phyloP scores from a whole-genome alignment of 53 echinoderm and acorn worm genomes.

The Mesocentrotus franciscanus region DNA sequence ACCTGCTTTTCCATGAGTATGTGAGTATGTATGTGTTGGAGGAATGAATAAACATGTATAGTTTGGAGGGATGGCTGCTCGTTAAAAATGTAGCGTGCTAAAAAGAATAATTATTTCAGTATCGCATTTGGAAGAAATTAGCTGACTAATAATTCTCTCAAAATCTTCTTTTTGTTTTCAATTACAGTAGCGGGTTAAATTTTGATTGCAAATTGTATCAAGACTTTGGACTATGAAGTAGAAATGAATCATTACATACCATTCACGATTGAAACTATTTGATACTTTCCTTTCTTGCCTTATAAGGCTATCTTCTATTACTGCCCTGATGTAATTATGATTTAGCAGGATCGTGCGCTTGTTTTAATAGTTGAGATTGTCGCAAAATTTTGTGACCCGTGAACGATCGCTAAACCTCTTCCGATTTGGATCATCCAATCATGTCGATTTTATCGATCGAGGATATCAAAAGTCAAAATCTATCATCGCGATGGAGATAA shows the following conservation, averaged over 20 bases:
- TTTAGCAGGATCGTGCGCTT: neutral
- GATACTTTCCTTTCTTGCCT: neutral
- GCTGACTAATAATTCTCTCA: neutral
- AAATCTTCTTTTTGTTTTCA: neutral
- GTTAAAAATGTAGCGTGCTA: neutral
- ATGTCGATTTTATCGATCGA: neutral
- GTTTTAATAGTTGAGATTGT: neutral
- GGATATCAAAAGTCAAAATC: slow-evolving; percentile 9
- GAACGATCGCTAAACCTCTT: neutral
- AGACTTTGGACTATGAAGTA: neutral
- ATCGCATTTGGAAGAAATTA: neutral
- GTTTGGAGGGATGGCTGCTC: neutral
- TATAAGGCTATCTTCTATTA: neutral
- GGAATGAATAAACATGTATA: no score
- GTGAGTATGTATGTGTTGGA: no score
- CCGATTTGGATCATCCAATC: neutral
- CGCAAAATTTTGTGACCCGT: neutral
- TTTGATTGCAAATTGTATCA: neutral
- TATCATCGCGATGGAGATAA: neutral
- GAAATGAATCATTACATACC: neutral
- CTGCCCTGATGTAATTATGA: neutral
- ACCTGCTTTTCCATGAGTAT: no score
- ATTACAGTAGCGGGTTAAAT: neutral
- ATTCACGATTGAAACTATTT: slow-evolving; percentile 1
- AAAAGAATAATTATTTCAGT: neutral